Evolutionary conservation across 2,113 vertebrate genomes (phyloP).

Genomic region (rabbit (Oryctolagus cuniculus)): DNA sequence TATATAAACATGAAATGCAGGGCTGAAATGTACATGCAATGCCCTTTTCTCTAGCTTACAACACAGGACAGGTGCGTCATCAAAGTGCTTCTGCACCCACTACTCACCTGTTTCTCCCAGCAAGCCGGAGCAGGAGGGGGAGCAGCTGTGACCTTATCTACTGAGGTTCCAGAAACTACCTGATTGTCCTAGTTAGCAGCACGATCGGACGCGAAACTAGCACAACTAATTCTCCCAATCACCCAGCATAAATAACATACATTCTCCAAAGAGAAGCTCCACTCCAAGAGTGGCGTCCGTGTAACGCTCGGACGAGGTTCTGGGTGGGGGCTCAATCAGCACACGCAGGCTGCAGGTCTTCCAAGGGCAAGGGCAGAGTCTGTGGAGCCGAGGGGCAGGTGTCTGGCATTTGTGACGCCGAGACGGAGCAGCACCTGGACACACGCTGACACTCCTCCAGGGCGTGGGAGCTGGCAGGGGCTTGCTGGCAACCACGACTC

Average conservation of each 20-base stretch:
- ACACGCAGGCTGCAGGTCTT: background rate
- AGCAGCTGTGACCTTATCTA: background rate
- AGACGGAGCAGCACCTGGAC: background rate
- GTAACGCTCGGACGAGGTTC: background rate
- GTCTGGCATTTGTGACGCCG: background rate
- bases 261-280: conserved; percentile 3
- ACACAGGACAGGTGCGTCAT: conserved; percentile 53
- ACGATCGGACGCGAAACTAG: conserved; percentile 25
- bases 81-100: conserved; percentile 20
- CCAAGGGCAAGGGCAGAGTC: background rate
- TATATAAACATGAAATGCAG: conserved; percentile 3
- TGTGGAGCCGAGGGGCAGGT: background rate
- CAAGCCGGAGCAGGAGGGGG: background rate
- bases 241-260: conserved; percentile 68
- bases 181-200: conserved; percentile 55
- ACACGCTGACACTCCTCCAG: background rate
- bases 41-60: conserved; percentile 42
- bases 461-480: background rate
- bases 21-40: conserved; percentile 21
- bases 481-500: background rate
- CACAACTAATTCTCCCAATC: conserved; percentile 30
- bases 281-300: background rate
- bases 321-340: conserved; percentile 44
- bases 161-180: conserved; percentile 29
- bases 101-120: conserved; percentile 7